Base-by-base conservation (phyloP, 1,140 invertebrate genomes). In the Odontomachus brunneus region DNA sequence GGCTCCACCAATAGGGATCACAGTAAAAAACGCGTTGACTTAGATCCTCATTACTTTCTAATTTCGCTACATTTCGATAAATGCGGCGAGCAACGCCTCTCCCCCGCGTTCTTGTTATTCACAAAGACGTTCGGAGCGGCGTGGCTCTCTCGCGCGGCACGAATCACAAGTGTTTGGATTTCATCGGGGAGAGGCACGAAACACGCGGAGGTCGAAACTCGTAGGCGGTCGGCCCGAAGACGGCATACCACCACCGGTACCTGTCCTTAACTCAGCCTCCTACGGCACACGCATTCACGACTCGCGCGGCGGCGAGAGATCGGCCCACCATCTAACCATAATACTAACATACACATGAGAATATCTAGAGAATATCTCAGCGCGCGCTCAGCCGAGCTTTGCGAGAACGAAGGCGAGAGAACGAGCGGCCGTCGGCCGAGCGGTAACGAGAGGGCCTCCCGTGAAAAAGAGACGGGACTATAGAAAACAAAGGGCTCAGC, bases 241-340 rank as follows among this genome's bases (percentile, higher is more conserved):
- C 90, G 89, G 89, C 91, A 92, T 92, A 92, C 75, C 75, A 44
- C 91, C 89, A 91, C 82, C 87, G 87, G 90, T 92, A 92, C 91
- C 91, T 92, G 91, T 91, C 91, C 87, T 91, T 89, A 87, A 88
- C 88, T 90, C 90, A 89, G 67, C 88, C 89, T 86, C 86, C 76
- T 88, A 86, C 84, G 78, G 84, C 83, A 71, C 83, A 33, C 38
- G 83, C 84, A 63, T 84, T 85, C 59, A 73, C 84, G 73, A 53
- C 81, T 76, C 72, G 38, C 72, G 38, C 38, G 33, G 33, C 72
- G 4, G 85, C 72, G 29, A 33, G n/a, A 62, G 69, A 89, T 80
- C 90, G 88, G 69, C 69, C 89, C 83, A 85, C 75, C 83, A 85
- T 71, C 85, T 84, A 90, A 91, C 87, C 85, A 89, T 89, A 89